These are phyloP conservation scores for Urocitellus parryii DNA, from an alignment of 2,113 vertebrate species.

Conservation along the genomic window DNA sequence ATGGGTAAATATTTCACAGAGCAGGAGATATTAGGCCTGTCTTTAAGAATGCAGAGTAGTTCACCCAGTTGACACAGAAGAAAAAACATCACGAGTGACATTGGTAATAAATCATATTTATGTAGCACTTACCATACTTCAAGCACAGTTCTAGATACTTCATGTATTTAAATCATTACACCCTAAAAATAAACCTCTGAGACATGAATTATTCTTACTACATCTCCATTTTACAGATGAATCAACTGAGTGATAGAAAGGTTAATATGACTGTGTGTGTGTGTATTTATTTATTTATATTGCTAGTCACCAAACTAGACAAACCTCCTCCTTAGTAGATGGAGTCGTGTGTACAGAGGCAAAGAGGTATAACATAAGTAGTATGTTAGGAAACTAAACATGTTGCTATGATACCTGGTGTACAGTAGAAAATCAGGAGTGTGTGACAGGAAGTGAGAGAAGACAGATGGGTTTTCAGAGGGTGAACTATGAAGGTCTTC, in stretches of 20 bases:
- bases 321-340: neutral
- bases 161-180: neutral
- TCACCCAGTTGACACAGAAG: neutral
- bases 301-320: neutral
- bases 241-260: neutral
- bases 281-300: no score
- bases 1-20: neutral
- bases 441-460: neutral
- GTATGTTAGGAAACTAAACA: neutral
- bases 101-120: neutral
- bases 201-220: neutral
- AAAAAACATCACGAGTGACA: neutral
- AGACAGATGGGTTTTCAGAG: neutral
- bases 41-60: neutral
- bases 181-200: constrained; percentile 12
- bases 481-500: neutral
- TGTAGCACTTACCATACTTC: neutral
- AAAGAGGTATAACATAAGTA: neutral
- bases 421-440: neutral
- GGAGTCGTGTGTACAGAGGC: neutral
- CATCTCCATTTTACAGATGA: constrained; percentile 30
- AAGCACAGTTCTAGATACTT: neutral
- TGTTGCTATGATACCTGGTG: neutral
- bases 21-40: neutral
- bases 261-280: neutral